Conservation (phyloP, 2,113 vertebrate genomes). For the Ciconia stormi region DNA sequence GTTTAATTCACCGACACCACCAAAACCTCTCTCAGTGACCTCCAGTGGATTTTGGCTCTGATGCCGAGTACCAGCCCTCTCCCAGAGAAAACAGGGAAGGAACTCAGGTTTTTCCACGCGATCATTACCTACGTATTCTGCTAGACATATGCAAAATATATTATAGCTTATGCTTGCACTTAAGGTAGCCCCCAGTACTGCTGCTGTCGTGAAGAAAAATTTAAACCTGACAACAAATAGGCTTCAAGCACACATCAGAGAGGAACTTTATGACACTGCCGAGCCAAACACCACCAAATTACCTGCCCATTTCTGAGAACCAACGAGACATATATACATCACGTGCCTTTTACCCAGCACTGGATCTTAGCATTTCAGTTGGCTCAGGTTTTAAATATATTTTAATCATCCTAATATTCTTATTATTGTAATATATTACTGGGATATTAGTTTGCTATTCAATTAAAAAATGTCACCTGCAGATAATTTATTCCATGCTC, state of each 20-base stretch:
- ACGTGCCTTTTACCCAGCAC: not conserved
- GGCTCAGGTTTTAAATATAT: constrained; percentile 54
- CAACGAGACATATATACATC: not conserved
- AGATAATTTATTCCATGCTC: constrained; percentile 60
- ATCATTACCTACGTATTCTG: not conserved
- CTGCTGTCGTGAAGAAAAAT: not conserved
- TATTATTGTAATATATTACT: constrained; percentile 66
- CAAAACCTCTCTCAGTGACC: not conserved
- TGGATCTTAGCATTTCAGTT: constrained; percentile 50
- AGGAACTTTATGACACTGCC: not conserved
- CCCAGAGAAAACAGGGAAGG: not conserved
- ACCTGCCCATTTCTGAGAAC: not conserved
- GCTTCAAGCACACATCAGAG: not conserved
- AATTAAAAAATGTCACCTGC: constrained; percentile 66
- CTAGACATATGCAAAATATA: not conserved
- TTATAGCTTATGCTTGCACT: not conserved
- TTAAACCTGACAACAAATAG: not conserved
- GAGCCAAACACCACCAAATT: not conserved
- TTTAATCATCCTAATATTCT: constrained; percentile 72
- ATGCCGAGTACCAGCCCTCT: not conserved
- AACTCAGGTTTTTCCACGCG: not conserved
- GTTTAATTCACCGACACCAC: not conserved
- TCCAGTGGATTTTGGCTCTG: not conserved
- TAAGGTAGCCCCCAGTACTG: not conserved
- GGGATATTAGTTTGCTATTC: constrained; percentile 64